A percentile compares a stretch with the other conserved stretches of the same genome.
Conservation (phyloP, 2,113 vertebrate species). For the Pseudorhombus dupliciocellatus region DNA sequence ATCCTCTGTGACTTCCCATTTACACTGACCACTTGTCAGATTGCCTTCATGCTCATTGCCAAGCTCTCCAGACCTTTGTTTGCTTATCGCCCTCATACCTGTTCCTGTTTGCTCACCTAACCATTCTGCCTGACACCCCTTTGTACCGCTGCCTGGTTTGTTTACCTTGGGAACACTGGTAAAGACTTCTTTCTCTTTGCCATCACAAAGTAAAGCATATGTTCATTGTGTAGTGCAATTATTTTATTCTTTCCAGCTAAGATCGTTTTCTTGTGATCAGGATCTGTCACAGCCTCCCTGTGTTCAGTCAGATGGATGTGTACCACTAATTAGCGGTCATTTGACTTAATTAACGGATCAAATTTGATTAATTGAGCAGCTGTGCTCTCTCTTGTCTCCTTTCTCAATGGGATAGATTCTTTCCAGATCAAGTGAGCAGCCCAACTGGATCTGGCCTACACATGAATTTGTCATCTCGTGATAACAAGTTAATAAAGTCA, state of each 20-base stretch:
- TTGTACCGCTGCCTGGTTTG: neutral
- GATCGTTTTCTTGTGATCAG: too few relatives aligned
- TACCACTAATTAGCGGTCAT: constrained; percentile 1
- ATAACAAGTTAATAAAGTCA: constrained; percentile 38
- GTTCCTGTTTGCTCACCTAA: neutral
- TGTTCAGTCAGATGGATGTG: neutral
- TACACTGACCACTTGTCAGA: neutral
- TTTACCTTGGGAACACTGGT: neutral
- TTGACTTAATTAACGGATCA: constrained; percentile 30
- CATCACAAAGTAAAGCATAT: neutral
- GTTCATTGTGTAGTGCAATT: constrained; percentile 18
- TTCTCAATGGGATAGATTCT: neutral
- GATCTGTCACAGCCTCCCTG: neutral
- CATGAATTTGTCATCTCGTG: constrained; percentile 13
- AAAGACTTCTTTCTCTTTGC: neutral
- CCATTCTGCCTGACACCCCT: neutral
- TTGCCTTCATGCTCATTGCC: neutral
- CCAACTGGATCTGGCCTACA: neutral
- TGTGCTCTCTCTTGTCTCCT: neutral
- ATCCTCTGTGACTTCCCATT: neutral
- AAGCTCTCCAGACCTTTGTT: neutral
- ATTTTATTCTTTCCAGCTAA: constrained; percentile 9
- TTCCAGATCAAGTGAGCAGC: neutral
- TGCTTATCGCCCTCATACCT: neutral
- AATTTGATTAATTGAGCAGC: constrained; percentile 26